These are phyloP conservation scores for Drosophila pseudoobscura DNA, from an alignment of 1,140 invertebrate genomes.

Conservation along the genomic window DNA sequence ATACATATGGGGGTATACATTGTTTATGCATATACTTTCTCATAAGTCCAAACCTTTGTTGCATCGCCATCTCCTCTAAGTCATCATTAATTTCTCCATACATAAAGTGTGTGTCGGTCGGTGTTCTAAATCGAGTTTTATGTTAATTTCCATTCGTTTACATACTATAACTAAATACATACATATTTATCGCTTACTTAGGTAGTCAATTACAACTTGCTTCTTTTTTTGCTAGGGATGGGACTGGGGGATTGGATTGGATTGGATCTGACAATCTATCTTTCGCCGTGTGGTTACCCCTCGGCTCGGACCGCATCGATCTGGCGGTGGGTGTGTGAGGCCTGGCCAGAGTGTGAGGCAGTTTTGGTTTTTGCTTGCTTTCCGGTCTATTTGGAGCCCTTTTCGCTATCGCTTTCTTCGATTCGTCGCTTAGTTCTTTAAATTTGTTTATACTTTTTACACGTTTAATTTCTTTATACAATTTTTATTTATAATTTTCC, in stretches of 20 bases:
- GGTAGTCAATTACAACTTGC: slow-evolving; percentile 53
- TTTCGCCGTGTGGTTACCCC: not conserved
- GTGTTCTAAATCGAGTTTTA: slow-evolving; percentile 40
- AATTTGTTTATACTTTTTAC: slow-evolving; percentile 75
- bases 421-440: slow-evolving; percentile 60
- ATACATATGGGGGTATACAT: slow-evolving; percentile 28
- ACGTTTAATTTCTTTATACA: slow-evolving; percentile 84
- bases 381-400: slow-evolving; percentile 91
- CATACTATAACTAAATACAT: slow-evolving; percentile 74
- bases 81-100: slow-evolving; percentile 63
- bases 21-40: slow-evolving; percentile 38
- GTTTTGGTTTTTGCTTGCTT: slow-evolving; percentile 69
- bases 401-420: slow-evolving; percentile 38
- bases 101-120: slow-evolving; percentile 29
- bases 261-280: slow-evolving; percentile 24
- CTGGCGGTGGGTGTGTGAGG: slow-evolving; percentile 85
- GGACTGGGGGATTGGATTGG: slow-evolving; percentile 4
- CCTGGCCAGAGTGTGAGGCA: slow-evolving; percentile 80
- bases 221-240: slow-evolving; percentile 35
- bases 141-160: slow-evolving; percentile 46
- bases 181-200: slow-evolving; percentile 66
- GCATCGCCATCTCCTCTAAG: slow-evolving; percentile 60
- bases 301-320: slow-evolving; percentile 60
- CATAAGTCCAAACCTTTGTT: slow-evolving; percentile 67
- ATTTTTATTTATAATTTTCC: slow-evolving; percentile 83